Percentiles rank a stretch among this genome's conserved stretches.
phyloP scores from a whole-genome alignment of 2,113 vertebrate species.

The Serilophus lunatus region DNA sequence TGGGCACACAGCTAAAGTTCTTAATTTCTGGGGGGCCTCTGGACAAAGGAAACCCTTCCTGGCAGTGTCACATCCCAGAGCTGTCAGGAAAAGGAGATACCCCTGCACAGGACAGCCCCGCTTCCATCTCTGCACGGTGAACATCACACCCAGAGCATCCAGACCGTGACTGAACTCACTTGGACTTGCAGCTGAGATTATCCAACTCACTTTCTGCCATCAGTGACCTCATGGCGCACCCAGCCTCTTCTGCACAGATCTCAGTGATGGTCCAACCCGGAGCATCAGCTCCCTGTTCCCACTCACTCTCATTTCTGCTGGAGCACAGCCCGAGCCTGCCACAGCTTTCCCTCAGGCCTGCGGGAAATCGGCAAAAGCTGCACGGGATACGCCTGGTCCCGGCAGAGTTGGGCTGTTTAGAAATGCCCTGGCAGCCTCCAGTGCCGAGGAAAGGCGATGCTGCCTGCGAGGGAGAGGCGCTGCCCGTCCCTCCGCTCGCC shows the following conservation, averaged over 20 bases:
- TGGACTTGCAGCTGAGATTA: not conserved
- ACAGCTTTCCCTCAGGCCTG: not conserved
- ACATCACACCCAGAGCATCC: not conserved
- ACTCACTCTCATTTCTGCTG: rapidly evolving
- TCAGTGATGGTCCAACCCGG: rapidly evolving
- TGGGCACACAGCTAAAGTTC: not conserved
- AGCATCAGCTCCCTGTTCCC: not conserved
- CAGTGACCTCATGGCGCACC: rapidly evolving
- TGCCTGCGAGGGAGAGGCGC: not conserved
- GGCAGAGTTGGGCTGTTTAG: not conserved
- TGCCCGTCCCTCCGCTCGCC: not conserved
- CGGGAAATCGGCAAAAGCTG: not conserved
- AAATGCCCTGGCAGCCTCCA: not conserved
- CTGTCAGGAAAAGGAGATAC: not conserved
- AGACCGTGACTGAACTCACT: not conserved
- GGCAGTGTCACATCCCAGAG: rapidly evolving
- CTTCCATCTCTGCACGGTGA: not conserved
- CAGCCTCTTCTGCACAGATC: not conserved
- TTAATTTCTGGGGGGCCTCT: not conserved
- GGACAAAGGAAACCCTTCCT: not conserved
- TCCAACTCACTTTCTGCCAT: not conserved
- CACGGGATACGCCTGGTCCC: not conserved
- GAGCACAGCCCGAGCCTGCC: not conserved
- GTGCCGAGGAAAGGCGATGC: not conserved
- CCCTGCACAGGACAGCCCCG: not conserved